Evolutionary conservation across 2,888 invertebrate species (phyloP).

Genomic region (Phymatocera aterrima): DNA sequence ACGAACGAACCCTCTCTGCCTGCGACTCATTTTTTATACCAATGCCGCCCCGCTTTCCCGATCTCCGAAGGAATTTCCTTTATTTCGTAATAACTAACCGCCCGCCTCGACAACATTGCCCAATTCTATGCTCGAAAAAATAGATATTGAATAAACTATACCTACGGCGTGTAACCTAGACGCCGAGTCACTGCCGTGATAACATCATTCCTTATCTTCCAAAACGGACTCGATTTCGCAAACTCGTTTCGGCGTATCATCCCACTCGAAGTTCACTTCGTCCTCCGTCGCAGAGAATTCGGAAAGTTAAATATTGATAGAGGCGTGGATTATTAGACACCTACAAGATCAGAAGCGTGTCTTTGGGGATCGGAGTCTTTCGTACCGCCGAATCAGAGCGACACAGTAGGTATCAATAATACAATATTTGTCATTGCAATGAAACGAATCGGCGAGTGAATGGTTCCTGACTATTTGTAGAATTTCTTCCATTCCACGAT

Average conservation of each 20-base stretch:
- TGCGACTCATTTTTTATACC: neutral
- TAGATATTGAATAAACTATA: neutral
- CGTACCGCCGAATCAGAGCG: neutral
- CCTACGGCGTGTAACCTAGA: neutral
- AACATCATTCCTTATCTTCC: slow-evolving; percentile 25
- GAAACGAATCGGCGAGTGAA: no score
- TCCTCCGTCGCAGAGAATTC: slow-evolving; percentile 5
- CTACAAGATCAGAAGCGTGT: neutral
- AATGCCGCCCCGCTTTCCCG: neutral
- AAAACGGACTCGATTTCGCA: slow-evolving; percentile 20
- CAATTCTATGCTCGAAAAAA: neutral
- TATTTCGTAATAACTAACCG: slow-evolving; percentile 38
- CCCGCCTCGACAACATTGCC: slow-evolving; percentile 19
- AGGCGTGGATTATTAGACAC: slow-evolving; percentile 5
- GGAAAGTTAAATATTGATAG: slow-evolving; percentile 7
- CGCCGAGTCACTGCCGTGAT: neutral
- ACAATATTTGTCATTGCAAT: no score
- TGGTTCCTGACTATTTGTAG: no score
- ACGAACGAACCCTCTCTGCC: neutral
- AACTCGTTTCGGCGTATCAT: neutral
- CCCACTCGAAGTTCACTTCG: neutral
- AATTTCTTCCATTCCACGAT: neutral
- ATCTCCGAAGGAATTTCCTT: slow-evolving; percentile 27
- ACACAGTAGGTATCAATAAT: no score
- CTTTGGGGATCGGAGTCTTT: neutral